These are phyloP conservation scores for Dysmachus trigonus DNA, from an alignment of 2,888 invertebrate species.

Conservation along the genomic window DNA sequence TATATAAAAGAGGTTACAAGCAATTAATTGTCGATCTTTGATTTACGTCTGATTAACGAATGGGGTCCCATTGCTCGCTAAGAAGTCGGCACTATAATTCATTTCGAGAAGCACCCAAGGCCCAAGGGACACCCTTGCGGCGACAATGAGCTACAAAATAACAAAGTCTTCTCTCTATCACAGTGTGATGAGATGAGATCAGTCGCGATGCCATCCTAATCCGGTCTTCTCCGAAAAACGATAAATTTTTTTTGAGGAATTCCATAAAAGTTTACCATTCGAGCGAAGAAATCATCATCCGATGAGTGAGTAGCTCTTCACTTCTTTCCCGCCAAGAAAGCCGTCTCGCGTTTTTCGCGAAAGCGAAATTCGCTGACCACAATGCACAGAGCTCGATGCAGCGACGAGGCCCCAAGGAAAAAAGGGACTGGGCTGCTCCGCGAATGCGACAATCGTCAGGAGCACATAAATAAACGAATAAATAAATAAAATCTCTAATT, in stretches of 20 bases:
- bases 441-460: background rate
- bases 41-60: background rate
- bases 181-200: background rate
- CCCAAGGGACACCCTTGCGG: background rate
- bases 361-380: slow-evolving; percentile 6
- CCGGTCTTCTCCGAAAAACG: background rate
- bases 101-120: background rate
- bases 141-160: background rate
- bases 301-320: background rate
- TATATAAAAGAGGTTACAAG: background rate
- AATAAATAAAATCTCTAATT: slow-evolving; percentile 23
- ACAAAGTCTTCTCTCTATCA: background rate
- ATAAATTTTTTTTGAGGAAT: background rate
- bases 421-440: background rate
- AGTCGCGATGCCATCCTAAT: background rate
- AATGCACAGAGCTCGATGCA: background rate
- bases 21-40: background rate
- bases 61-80: background rate
- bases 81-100: background rate
- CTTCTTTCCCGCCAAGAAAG: background rate
- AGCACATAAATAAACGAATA: background rate
- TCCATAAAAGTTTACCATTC: background rate
- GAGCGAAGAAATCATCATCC: background rate
- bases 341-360: background rate
- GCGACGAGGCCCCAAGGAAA: background rate